These are phyloP conservation scores for Pachycephus smyrnensis DNA, from an alignment of 2,888 invertebrate species.

Conservation along the genomic window DNA sequence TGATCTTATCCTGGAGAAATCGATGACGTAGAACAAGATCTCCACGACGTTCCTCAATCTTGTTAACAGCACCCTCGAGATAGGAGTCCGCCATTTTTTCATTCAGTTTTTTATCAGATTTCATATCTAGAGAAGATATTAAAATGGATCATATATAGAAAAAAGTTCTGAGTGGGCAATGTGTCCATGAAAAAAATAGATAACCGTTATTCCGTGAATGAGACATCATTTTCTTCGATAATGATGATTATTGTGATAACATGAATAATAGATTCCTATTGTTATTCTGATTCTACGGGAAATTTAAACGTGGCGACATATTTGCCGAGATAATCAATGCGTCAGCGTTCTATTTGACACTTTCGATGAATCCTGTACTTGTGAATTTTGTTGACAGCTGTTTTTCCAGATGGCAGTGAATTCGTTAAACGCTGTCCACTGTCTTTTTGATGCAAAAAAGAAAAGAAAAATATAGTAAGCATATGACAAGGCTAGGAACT, in stretches of 20 bases:
- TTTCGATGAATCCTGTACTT: neutral
- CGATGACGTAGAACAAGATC: conserved; percentile 47
- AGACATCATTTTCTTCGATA: neutral
- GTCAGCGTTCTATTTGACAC: neutral
- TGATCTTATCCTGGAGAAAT: conserved; percentile 47
- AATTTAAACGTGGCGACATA: neutral
- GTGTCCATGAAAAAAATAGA: neutral
- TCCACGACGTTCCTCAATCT: conserved; percentile 47
- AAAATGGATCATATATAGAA: neutral
- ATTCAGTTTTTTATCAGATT: conserved; percentile 30
- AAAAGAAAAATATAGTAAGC: neutral
- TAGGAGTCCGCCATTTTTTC: conserved; percentile 24
- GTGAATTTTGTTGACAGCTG: neutral
- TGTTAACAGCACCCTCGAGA: conserved; percentile 38
- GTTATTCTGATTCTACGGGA: neutral
- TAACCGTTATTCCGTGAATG: neutral
- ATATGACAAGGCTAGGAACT: neutral
- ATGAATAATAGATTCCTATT: no score
- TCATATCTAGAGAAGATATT: conserved; percentile 26
- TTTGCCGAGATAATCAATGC: neutral
- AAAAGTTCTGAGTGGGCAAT: neutral
- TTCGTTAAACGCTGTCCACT: neutral
- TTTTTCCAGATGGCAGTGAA: neutral
- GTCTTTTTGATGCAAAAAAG: neutral
- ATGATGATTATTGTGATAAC: neutral